Evolutionary conservation across 2,888 invertebrate species (phyloP).

Genomic region (Piscicola geometra): DNA sequence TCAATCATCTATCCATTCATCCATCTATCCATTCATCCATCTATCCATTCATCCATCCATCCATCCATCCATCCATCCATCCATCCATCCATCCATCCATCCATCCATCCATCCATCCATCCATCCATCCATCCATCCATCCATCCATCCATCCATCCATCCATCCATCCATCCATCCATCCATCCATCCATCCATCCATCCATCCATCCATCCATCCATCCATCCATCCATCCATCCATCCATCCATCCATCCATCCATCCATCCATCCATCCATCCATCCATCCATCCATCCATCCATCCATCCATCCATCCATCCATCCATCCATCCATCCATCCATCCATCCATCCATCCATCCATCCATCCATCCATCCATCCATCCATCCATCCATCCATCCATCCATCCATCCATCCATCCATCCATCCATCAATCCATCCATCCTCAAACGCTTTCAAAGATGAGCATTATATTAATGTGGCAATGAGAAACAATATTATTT

Average conservation of each 20-base stretch:
- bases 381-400: slow-evolving; percentile 8
- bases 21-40: slow-evolving; percentile 3
- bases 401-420: slow-evolving; percentile 4
- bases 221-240: no score
- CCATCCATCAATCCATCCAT: neutral
- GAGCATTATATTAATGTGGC: neutral
- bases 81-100: neutral
- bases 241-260: no score
- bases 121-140: slow-evolving; percentile 8
- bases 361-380: slow-evolving; percentile 6
- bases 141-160: neutral
- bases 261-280: no score
- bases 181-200: neutral
- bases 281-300: no score
- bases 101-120: neutral
- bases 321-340: no score
- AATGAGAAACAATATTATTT: neutral
- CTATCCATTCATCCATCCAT: neutral
- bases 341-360: neutral
- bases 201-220: no score
- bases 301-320: no score
- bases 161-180: neutral
- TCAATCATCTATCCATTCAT: slow-evolving; percentile 2
- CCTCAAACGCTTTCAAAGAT: neutral
- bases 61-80: neutral